Percentiles rank a stretch among this genome's conserved stretches.
phyloP scores from a whole-genome alignment of 2,797 vertebrate species.

The Platalea minor region DNA sequence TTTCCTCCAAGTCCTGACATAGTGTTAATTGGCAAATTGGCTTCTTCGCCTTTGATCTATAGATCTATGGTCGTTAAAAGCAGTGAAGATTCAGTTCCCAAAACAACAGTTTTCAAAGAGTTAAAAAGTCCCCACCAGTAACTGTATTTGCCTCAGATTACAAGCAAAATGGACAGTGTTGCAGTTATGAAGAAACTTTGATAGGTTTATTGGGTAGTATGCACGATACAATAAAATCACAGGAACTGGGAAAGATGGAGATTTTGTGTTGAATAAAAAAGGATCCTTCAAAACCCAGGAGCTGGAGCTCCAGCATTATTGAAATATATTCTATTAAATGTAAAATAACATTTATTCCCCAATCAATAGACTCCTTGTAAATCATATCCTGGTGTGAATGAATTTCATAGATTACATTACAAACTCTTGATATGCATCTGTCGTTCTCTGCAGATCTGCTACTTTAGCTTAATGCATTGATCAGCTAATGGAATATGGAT shows the following conservation, averaged over 20 bases:
- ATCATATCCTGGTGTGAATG: constrained; percentile 8
- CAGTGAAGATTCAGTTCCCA: not conserved
- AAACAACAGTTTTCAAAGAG: not conserved
- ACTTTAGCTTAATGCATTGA: not conserved
- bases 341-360: constrained; percentile 27
- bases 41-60: not conserved
- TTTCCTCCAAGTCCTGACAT: rapidly evolving
- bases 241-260: not conserved
- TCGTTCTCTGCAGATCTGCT: not conserved
- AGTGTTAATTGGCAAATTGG: not conserved
- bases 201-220: not conserved
- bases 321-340: constrained; percentile 15
- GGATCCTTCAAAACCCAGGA: not conserved
- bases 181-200: not conserved
- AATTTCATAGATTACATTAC: constrained; percentile 21
- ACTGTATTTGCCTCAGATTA: not conserved
- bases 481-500: not conserved
- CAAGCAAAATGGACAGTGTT: not conserved
- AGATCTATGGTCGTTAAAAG: not conserved
- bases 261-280: not conserved
- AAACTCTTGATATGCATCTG: constrained; percentile 13
- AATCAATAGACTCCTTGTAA: constrained; percentile 19
- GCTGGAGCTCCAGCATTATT: not conserved
- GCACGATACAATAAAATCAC: not conserved
- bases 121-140: not conserved